Base-by-base conservation (phyloP, 2,797 vertebrate species). In the Esox masquinongy region DNA sequence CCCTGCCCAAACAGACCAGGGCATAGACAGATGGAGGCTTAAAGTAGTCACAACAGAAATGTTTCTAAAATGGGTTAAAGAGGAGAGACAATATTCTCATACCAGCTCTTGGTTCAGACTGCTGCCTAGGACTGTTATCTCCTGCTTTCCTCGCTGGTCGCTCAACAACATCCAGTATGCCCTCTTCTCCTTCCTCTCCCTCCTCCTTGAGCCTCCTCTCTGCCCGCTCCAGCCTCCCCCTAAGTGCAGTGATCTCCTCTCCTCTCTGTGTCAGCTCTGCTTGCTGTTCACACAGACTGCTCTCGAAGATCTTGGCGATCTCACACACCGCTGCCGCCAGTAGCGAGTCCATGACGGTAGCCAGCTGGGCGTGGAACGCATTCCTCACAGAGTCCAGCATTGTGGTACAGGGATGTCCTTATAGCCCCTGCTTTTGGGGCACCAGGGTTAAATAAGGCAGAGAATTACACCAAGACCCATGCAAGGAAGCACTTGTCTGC, bases 241-340 rank as follows among this genome's bases (percentile, higher is more conserved):
- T 79, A 56, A 94, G 92, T 77, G 78, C 8, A 77, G 86, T 87
- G 77, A 93, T 86, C 85, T 94, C 91, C 82, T 88, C 75, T 0
- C 82, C 82, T 51, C 86, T 91, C 68, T 90, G 90, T 49, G 72
- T 85, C 74, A 93, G 88, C 83, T 89, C 90, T 70, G 83, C 91
- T 87, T 93, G 92, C 80, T 92, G 91, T 29, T 92, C 88, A 24
- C 90, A 90, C 84, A 93, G 85, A 86, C 91, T 92, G 85, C 87
- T 84, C 77, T 93, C 92, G 22, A 92, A 93, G 75, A 93, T 89
- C 85, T 91, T 93, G 79, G 91, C 91, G 77, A 93, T 93, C 82
- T 93, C 92, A 68, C 90, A 92, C 50, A 93, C 92, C 0, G 92
- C 92, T 0, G 91, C 91, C 12, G 91, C 91, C 77, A 93, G 80